phyloP scores from a whole-genome alignment of 2,888 invertebrate species.

The Drosophila phalerata region DNA sequence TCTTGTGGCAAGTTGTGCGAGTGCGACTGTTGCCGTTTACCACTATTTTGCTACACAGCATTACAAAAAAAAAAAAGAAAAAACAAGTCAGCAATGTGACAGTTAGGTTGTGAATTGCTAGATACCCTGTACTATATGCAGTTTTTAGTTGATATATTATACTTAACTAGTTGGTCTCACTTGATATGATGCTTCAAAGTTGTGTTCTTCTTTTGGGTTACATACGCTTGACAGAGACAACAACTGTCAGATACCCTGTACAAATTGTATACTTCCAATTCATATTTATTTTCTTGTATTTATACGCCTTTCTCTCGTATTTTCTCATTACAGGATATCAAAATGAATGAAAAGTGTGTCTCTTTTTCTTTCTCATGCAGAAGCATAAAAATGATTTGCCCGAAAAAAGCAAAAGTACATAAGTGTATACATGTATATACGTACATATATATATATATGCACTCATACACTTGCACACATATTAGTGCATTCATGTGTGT shows the following conservation, averaged over 20 bases:
- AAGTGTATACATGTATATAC: conserved; percentile 22
- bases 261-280: background rate
- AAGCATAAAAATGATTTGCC: conserved; percentile 71
- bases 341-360: conserved; percentile 64
- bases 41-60: conserved; percentile 57
- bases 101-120: background rate
- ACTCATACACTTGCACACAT: conserved; percentile 12
- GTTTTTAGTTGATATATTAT: background rate
- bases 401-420: conserved; percentile 50
- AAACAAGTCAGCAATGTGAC: conserved; percentile 15
- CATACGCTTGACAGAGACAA: background rate
- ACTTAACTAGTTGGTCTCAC: background rate
- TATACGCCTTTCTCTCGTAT: background rate
- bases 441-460: conserved; percentile 4
- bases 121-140: background rate
- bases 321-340: background rate
- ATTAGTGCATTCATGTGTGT: conserved; percentile 72
- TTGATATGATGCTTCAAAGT: background rate
- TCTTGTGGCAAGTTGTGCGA: conserved; percentile 60
- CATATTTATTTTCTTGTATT: background rate
- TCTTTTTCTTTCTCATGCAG: conserved; percentile 54
- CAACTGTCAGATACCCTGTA: background rate
- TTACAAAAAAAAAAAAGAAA: conserved; percentile 20
- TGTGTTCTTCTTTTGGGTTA: background rate
- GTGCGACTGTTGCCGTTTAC: conserved; percentile 66